Conservation (phyloP, 2,797 vertebrate genomes). For the Buceros bicornis region DNA sequence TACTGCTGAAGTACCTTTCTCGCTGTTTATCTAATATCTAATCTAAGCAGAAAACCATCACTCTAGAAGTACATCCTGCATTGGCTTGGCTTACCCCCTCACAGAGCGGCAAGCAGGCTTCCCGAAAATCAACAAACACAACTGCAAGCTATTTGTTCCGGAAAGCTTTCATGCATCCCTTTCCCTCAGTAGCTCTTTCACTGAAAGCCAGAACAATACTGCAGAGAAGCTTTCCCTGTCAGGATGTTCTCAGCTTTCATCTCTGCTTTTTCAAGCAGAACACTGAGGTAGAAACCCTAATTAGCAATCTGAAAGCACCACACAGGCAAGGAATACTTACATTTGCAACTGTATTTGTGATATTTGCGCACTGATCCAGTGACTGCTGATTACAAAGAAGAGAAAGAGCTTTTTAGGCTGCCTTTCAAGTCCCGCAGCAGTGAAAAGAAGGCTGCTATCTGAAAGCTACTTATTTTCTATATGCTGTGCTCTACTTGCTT, state of each 20-base stretch:
- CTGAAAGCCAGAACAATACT: slow-evolving; percentile 46
- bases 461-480: slow-evolving; percentile 71
- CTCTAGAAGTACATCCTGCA: background rate
- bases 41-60: background rate
- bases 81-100: background rate
- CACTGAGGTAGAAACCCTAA: background rate
- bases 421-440: slow-evolving; percentile 53
- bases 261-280: slow-evolving; percentile 24
- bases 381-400: slow-evolving; percentile 24
- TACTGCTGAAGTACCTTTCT: background rate
- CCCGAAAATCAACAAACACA: slow-evolving; percentile 19
- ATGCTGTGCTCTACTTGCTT: slow-evolving; percentile 65
- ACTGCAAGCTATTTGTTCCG: background rate
- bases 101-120: background rate
- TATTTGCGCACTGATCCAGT: slow-evolving; percentile 46
- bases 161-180: background rate
- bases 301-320: slow-evolving; percentile 9
- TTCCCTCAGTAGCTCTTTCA: background rate
- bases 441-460: slow-evolving; percentile 53
- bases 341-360: slow-evolving; percentile 53
- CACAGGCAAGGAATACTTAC: slow-evolving; percentile 76
- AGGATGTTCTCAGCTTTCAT: slow-evolving; percentile 30
- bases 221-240: background rate
- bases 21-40: background rate
- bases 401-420: slow-evolving; percentile 45